Evolutionary conservation across 2,797 vertebrate species (phyloP).

Genomic region (Mycteria americana): DNA sequence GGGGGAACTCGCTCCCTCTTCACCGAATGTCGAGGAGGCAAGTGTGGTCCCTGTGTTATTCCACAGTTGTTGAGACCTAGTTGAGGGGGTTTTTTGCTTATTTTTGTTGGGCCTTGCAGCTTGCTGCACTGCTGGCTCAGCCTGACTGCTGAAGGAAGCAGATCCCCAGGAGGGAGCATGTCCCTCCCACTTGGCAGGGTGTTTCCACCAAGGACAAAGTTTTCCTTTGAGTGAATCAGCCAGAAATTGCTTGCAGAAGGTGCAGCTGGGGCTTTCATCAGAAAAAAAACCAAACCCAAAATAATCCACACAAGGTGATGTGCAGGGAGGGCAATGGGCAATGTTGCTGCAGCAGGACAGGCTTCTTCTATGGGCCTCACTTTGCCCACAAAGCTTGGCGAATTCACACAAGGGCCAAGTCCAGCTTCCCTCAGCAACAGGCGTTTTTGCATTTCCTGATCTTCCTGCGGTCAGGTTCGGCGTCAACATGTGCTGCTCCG

Average conservation of each 20-base stretch:
- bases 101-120: background rate
- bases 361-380: accelerated
- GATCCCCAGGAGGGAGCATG: background rate
- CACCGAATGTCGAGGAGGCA: accelerated
- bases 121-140: accelerated
- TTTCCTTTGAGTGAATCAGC: constrained; percentile 13
- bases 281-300: background rate
- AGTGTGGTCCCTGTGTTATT: background rate
- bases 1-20: background rate
- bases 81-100: background rate
- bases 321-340: background rate
- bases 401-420: background rate
- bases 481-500: background rate
- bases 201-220: constrained; percentile 13
- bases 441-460: background rate
- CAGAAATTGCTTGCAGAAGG: background rate
- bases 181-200: background rate
- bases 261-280: background rate
- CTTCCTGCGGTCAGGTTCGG: background rate
- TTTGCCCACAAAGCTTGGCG: background rate
- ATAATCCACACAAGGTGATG: background rate
- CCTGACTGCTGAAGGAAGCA: background rate
- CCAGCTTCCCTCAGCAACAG: background rate
- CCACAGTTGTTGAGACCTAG: background rate
- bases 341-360: background rate